Percentiles rank a stretch among this genome's conserved stretches.
phyloP scores from a whole-genome alignment of 2,888 invertebrate species.

The Rugalucina vietnamica region DNA sequence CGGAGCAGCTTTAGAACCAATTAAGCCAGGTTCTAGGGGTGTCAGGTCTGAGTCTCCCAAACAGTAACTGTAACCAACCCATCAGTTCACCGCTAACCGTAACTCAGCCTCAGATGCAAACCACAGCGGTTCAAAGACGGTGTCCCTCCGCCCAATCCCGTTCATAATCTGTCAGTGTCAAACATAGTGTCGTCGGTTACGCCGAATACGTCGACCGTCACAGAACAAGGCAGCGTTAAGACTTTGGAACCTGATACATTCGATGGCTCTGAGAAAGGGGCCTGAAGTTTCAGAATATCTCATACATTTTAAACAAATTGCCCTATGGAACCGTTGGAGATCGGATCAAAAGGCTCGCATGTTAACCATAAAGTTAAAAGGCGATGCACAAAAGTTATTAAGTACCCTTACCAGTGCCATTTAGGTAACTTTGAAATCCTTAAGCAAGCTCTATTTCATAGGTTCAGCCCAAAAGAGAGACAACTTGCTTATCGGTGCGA shows the following conservation, averaged over 20 bases:
- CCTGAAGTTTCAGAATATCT: background rate
- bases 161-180: background rate
- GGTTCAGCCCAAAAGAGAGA: background rate
- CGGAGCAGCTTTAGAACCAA: background rate
- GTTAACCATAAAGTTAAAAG: background rate
- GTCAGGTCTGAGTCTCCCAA: background rate
- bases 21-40: background rate
- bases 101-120: background rate
- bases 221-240: background rate
- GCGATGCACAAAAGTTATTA: background rate
- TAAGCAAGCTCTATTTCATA: background rate
- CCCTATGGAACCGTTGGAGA: background rate
- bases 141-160: no score
- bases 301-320: background rate
- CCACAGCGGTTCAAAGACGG: background rate
- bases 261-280: background rate
- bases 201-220: background rate
- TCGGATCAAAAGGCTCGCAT: background rate
- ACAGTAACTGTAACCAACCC: background rate
- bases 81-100: background rate
- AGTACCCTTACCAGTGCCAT: background rate
- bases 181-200: background rate
- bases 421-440: background rate
- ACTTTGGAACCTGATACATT: background rate
- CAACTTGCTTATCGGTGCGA: constrained; percentile 4